phyloP scores from a whole-genome alignment of 2,888 invertebrate genomes.

The Oscheius sp. region DNA sequence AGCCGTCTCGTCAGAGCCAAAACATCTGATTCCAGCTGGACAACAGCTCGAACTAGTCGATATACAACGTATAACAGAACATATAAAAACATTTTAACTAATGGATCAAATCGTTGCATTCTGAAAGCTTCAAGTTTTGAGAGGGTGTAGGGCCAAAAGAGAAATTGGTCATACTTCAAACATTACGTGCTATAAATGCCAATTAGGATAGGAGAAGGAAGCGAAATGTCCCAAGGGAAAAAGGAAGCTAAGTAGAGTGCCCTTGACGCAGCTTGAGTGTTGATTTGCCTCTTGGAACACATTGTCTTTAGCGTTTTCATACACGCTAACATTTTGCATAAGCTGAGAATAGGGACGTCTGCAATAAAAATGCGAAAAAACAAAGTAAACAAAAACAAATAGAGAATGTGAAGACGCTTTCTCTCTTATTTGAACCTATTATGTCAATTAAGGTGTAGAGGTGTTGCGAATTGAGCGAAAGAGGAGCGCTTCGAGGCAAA shows the following conservation, averaged over 20 bases:
- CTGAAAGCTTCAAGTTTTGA: constrained; percentile 16
- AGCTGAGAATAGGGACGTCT: too few species aligned
- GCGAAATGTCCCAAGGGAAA: constrained; percentile 14
- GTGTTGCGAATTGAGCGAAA: too few species aligned
- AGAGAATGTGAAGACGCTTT: too few species aligned
- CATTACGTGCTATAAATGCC: constrained; percentile 17
- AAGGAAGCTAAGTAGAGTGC: constrained; percentile 24
- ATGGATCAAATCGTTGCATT: constrained; percentile 20
- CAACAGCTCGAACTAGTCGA: constrained; percentile 27
- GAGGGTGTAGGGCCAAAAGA: not conserved
- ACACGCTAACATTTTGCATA: too few species aligned
- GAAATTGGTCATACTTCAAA: not conserved
- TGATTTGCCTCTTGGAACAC: constrained; percentile 20
- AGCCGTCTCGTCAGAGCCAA: constrained; percentile 27
- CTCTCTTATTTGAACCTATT: too few species aligned
- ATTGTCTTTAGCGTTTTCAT: not conserved
- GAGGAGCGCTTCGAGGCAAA: too few species aligned
- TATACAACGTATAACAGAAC: constrained; percentile 35
- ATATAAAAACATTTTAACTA: constrained; percentile 5
- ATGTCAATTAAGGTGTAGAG: too few species aligned
- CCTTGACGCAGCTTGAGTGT: constrained; percentile 31
- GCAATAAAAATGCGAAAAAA: too few species aligned
- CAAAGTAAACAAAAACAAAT: too few species aligned
- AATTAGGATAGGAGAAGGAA: constrained; percentile 13
- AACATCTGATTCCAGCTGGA: constrained; percentile 38